Evolutionary conservation across 2,113 vertebrate species (phyloP).

Genomic region (Atrichornis clamosus): DNA sequence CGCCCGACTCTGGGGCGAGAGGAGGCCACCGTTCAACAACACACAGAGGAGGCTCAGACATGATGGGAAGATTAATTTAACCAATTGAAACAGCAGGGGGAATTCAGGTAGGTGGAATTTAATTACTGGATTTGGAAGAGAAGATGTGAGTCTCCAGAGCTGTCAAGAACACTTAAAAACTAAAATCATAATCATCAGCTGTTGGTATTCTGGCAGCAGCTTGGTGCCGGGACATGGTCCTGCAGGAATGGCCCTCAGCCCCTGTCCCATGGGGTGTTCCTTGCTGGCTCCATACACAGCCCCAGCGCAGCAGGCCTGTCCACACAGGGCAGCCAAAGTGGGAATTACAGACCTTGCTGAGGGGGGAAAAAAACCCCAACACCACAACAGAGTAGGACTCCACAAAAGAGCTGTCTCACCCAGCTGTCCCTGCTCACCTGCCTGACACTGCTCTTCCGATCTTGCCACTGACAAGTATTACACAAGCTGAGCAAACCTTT

Average conservation of each 20-base stretch:
- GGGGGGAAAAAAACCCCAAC: accelerated
- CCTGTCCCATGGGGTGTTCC: not conserved
- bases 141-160: slow-evolving; percentile 35
- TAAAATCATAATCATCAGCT: slow-evolving; percentile 54
- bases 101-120: slow-evolving; percentile 58
- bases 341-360: not conserved
- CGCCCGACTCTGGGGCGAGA: not conserved
- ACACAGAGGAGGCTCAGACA: slow-evolving; percentile 17
- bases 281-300: not conserved
- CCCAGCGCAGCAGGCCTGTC: not conserved
- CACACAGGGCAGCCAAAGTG: not conserved
- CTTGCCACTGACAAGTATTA: not conserved
- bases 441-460: not conserved
- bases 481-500: slow-evolving; percentile 7
- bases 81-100: slow-evolving; percentile 48
- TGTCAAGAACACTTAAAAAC: slow-evolving; percentile 59
- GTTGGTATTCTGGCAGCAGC: not conserved
- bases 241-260: not conserved
- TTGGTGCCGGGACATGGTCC: accelerated
- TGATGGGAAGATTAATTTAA: slow-evolving; percentile 50
- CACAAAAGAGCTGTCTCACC: not conserved
- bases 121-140: slow-evolving; percentile 50
- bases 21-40: not conserved
- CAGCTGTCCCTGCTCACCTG: not conserved
- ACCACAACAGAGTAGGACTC: not conserved